A percentile compares a stretch with the other conserved stretches of the same genome.
phyloP scores from a whole-genome alignment of 2,888 invertebrate species.

The Pantelozetes paolii region DNA sequence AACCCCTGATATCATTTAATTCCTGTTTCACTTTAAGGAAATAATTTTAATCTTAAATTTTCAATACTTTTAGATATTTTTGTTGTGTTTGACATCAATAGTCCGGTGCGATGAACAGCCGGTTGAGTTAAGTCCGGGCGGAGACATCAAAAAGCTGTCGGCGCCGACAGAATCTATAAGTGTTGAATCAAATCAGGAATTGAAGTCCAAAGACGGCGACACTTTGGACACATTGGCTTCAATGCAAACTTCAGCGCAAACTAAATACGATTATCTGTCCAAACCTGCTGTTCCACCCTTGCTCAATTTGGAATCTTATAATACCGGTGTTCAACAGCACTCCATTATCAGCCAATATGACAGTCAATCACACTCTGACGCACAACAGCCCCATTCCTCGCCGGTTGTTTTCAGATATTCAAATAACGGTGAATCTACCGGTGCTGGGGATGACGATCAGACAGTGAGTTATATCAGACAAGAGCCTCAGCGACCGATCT shows the following conservation, averaged over 20 bases:
- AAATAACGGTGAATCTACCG: not conserved
- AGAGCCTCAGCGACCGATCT: slow-evolving; percentile 3
- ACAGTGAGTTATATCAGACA: not conserved
- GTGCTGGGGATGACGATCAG: not conserved
- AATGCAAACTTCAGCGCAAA: not conserved
- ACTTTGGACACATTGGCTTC: slow-evolving; percentile 1
- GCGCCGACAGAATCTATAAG: not conserved
- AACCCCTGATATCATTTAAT: too few relatives aligned
- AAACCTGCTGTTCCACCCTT: not conserved
- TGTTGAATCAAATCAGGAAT: too few relatives aligned
- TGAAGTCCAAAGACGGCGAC: slow-evolving; percentile 25
- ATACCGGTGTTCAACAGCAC: not conserved
- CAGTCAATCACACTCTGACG: not conserved
- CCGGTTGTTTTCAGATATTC: not conserved
- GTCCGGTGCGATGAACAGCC: not conserved
- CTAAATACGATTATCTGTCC: not conserved
- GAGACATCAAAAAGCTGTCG: not conserved
- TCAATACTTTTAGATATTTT: too few relatives aligned
- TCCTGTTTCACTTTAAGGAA: too few relatives aligned
- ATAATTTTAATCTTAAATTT: too few relatives aligned
- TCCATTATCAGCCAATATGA: not conserved
- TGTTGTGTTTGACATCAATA: not conserved
- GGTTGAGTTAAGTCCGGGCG: not conserved
- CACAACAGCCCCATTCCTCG: not conserved
- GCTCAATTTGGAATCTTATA: not conserved